Base-by-base conservation (phyloP, 2,888 invertebrate genomes). In the Drosophila neotestacea region DNA sequence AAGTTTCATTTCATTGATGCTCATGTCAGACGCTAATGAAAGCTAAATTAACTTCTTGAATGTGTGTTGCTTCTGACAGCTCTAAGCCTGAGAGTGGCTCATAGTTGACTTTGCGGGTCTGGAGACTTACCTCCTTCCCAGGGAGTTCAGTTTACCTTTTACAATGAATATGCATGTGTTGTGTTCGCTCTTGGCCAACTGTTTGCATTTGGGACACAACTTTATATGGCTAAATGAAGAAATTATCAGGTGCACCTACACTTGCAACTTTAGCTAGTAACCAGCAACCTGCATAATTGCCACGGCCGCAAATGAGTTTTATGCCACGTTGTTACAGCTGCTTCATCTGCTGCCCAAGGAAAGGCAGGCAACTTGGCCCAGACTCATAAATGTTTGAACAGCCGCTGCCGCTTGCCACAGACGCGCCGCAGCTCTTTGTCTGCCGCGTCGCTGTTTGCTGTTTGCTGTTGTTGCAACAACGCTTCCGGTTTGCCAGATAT, bases 271-370 rank as follows among this genome's bases (percentile, higher is more conserved):
- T 54, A 41, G n/a, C 13, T 10, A 30, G 41, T 60, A 51, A 38
- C 55, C 16, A 36, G 56, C 59, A 46, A 41, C 60, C 76, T 82
- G 84, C 89, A 88, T 81, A 85, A 85, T 84, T 88, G 85, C 82
- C 77, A 56, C 73, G 76, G 84, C 89, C 87, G 79, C 88, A 89
- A 90, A 89, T 89, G 88, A 88, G 90, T 89, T 88, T 82, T 85
- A 82, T 88, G 87, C 77, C 70, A 74, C 74, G 47, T 75, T 67
- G 47, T 54, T 66, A 58, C 50, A 47, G 38, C 41, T 52, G 44
- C 61, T 54, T 39, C 52, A 58, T 41, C 50, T 63, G 55, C 13
- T 39, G 50, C 38, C 27, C 34, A n/a, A 28, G 48, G 55, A 36
- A 36, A 27, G 22, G 55, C 41, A 46, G 59, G 58, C 55, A 38